A percentile compares a stretch with the other conserved stretches of the same genome.
These are phyloP conservation scores for Pseudocheirus occidentalis DNA, from an alignment of 2,797 vertebrate species.

Conservation along the genomic window DNA sequence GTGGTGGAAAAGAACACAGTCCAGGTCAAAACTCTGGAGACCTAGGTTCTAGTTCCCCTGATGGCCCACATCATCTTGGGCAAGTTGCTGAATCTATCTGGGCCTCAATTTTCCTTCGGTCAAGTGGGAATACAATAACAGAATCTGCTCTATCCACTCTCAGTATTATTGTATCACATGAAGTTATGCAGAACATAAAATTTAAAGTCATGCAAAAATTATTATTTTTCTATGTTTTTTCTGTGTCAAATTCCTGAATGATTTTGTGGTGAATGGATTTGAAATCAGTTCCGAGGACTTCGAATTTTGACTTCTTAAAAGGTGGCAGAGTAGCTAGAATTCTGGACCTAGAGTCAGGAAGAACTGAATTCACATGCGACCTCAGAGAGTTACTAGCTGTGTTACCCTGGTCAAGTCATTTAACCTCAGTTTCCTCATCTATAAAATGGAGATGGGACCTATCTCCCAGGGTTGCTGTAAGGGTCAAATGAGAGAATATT, in stretches of 20 bases:
- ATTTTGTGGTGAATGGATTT: not conserved
- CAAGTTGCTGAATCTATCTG: not conserved
- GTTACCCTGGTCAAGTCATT: not conserved
- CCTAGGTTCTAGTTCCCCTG: not conserved
- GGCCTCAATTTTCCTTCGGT: not conserved
- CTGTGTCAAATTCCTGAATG: constrained; percentile 13
- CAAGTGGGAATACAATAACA: not conserved
- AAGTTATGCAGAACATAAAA: not conserved
- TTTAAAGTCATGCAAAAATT: not conserved
- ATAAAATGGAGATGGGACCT: not conserved
- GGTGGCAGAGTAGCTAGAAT: not conserved
- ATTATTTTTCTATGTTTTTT: constrained; percentile 15
- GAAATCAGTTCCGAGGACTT: not conserved
- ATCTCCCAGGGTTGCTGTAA: not conserved
- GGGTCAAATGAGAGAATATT: not conserved
- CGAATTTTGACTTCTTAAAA: not conserved
- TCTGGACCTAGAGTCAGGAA: not conserved
- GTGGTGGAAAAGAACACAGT: not conserved
- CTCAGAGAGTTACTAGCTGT: not conserved
- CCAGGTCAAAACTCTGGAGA: not conserved
- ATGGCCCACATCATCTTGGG: not conserved
- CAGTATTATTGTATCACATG: not conserved
- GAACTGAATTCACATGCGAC: not conserved
- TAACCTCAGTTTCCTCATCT: not conserved
- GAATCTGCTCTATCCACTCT: not conserved